phyloP scores from a whole-genome alignment of 2,113 vertebrate genomes.

The Platanista minor region DNA sequence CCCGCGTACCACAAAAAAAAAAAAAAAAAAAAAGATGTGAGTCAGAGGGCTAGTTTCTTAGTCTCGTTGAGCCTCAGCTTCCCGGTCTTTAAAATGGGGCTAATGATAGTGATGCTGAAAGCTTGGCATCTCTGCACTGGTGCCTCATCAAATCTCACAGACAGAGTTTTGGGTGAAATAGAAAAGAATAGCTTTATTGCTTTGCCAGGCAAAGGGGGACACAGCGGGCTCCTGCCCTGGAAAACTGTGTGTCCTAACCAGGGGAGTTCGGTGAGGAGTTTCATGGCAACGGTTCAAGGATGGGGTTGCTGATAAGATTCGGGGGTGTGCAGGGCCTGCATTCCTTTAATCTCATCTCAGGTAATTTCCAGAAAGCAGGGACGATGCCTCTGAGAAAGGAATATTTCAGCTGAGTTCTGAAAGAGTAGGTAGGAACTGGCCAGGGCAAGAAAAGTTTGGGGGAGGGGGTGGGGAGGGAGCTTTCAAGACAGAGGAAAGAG shows the following conservation, averaged over 20 bases:
- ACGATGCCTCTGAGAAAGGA: background rate
- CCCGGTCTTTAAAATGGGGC: background rate
- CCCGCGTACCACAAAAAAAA: too few species aligned
- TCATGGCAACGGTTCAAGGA: background rate
- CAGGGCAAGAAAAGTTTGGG: background rate
- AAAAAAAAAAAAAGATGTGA: too few species aligned
- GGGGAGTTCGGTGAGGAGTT: background rate
- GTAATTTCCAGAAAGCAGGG: background rate
- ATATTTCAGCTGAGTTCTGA: background rate
- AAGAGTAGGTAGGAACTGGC: background rate
- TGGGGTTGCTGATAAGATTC: background rate
- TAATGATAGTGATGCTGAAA: background rate
- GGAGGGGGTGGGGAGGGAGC: background rate
- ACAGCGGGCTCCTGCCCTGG: background rate
- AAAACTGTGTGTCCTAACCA: background rate
- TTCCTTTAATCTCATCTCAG: background rate
- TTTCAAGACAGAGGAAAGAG: background rate
- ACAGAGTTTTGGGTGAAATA: background rate
- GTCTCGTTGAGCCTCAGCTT: background rate
- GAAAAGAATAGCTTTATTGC: background rate
- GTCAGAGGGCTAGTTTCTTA: background rate
- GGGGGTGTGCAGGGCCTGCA: background rate
- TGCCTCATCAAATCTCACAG: background rate
- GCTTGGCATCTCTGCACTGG: background rate
- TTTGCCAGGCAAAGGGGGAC: background rate